These are phyloP conservation scores for Labeo rohita DNA, from an alignment of 2,113 vertebrate species.

Conservation along the genomic window DNA sequence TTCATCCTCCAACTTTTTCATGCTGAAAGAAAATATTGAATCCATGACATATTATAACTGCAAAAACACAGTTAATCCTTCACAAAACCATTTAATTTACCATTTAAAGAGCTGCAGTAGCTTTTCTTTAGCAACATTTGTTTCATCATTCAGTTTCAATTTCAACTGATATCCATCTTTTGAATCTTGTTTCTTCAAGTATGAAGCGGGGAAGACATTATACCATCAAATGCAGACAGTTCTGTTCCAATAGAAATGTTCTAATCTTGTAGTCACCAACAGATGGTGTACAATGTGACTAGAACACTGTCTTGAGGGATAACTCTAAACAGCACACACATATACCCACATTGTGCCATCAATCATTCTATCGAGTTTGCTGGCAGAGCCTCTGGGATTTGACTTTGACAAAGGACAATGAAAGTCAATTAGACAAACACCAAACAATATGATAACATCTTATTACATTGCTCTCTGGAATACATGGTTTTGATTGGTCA, in stretches of 20 bases:
- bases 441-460: background rate
- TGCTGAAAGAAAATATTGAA: background rate
- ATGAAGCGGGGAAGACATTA: background rate
- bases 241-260: background rate
- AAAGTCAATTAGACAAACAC: background rate
- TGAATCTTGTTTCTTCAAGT: background rate
- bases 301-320: background rate
- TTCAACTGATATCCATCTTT: background rate
- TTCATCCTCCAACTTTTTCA: background rate
- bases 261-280: conserved; percentile 10
- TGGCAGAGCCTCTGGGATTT: conserved; percentile 16
- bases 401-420: conserved; percentile 8
- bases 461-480: background rate
- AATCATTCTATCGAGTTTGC: conserved; percentile 1
- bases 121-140: background rate
- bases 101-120: background rate
- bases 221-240: background rate
- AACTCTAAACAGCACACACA: background rate
- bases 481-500: background rate
- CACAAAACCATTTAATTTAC: background rate
- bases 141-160: background rate
- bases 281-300: conserved; percentile 24
- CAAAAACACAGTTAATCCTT: background rate
- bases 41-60: background rate
- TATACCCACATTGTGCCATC: conserved; percentile 2